Conservation (phyloP, 2,888 invertebrate species). For the Drepana falcataria region DNA sequence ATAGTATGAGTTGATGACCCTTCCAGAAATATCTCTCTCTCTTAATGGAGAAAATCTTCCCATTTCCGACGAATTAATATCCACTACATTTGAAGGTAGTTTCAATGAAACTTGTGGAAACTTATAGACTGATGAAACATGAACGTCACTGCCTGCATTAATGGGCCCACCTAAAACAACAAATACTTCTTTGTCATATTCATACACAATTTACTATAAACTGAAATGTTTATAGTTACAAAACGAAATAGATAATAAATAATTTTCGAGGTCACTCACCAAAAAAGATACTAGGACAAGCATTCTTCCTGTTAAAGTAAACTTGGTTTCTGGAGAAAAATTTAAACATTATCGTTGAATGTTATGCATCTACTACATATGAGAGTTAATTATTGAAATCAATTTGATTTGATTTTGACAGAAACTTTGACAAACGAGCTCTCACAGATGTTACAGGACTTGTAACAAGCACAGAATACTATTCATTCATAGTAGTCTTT, state of each 20-base stretch:
- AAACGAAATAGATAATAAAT: background rate
- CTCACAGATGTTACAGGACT: no score
- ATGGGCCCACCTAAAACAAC: background rate
- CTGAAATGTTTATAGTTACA: background rate
- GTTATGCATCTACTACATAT: no score
- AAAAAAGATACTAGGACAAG: background rate
- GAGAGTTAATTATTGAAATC: no score
- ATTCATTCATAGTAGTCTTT: no score
- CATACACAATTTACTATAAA: background rate
- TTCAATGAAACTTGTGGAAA: slow-evolving; percentile 78
- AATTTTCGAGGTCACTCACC: background rate
- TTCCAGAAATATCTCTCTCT: slow-evolving; percentile 81
- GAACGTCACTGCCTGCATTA: slow-evolving; percentile 49
- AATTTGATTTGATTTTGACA: no score
- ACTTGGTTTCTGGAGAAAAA: background rate
- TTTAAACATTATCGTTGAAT: background rate
- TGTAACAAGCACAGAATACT: no score
- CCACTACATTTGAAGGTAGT: slow-evolving; percentile 80
- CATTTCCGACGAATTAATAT: slow-evolving; percentile 81
- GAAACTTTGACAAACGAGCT: no score
- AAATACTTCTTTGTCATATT: background rate
- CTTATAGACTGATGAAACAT: slow-evolving; percentile 62
- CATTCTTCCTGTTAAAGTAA: background rate
- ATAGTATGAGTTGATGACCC: slow-evolving; percentile 74
- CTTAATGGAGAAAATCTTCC: slow-evolving; percentile 82